These are phyloP conservation scores for Sinohyriopsis cumingii DNA, from an alignment of 2,888 invertebrate genomes.

Conservation along the genomic window DNA sequence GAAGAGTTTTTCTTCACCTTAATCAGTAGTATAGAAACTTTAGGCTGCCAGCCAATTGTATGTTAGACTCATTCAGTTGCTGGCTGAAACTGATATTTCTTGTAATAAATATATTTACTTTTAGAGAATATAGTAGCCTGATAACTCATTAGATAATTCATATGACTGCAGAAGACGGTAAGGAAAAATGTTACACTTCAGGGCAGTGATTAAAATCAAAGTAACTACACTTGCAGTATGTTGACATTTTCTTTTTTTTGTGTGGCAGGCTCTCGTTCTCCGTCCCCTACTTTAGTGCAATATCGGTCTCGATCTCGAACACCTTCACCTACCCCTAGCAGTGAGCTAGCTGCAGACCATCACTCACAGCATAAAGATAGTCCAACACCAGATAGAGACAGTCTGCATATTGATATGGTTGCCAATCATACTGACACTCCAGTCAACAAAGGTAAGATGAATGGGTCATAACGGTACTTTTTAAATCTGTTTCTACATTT, in stretches of 20 bases:
- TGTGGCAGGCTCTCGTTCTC: conserved; percentile 51
- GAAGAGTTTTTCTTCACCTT: too few species aligned
- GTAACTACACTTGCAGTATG: too few species aligned
- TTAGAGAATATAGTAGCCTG: too few species aligned
- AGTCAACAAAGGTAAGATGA: conserved; percentile 27
- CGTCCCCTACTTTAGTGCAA: conserved; percentile 56
- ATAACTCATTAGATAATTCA: too few species aligned
- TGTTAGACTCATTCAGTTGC: too few species aligned
- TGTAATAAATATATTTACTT: too few species aligned
- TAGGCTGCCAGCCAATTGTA: too few species aligned
- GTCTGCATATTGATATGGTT: conserved; percentile 67
- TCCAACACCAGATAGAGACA: conserved; percentile 67
- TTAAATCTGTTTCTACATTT: not conserved
- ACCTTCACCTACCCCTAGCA: conserved; percentile 59
- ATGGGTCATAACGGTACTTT: not conserved
- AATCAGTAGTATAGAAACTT: too few species aligned
- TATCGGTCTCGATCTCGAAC: conserved; percentile 44
- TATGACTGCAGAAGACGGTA: too few species aligned
- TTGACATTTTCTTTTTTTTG: not conserved
- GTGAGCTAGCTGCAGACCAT: conserved; percentile 50
- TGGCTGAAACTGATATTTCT: too few species aligned
- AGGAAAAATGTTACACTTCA: too few species aligned
- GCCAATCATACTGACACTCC: conserved; percentile 43
- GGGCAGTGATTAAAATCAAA: too few species aligned
- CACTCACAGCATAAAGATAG: conserved; percentile 57